Base-by-base conservation (phyloP, 1,140 invertebrate genomes). In the Lepidurus arcticus region DNA sequence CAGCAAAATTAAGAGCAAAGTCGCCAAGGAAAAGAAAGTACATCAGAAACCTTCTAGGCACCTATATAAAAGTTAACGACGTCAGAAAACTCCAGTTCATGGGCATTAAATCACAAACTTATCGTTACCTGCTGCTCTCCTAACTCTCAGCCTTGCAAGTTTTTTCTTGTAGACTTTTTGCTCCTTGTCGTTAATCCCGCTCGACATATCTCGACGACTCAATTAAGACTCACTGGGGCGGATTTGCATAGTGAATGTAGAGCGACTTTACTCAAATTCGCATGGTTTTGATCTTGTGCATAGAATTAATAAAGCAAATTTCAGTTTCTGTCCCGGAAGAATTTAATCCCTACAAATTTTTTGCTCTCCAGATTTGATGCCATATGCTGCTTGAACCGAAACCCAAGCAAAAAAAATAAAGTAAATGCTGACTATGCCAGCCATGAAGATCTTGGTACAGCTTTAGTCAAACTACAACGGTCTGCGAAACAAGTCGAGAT, bases 31-130 rank as follows among this genome's bases (percentile, higher is more conserved):
- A 65, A 65, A 65, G 53, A 65, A 65, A 11, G 53, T 65, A 65
- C 53, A 65, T 13, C 53, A 65, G 53, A 65, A 65, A 65, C 53
- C 53, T 65, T 65, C 53, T 65, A 21, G 53, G 13, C 34, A 65
- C 53, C 53, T n/a, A 65, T 65, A 65, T 65, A 65, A 65, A 65
- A 65, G 53, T 65, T 65, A 65, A 65, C 53, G 53, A 65, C 53
- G 13, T 65, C 9, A 65, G 53, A 13, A 34, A 65, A 65, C 53
- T 65, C 53, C 13, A 65, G 16, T 65, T 65, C 53, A 65, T 65
- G 53, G 21, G 16, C 53, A 13, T 65, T 65, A 65, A 21, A 65
- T 65, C 53, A 65, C 53, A 65, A 65, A 65, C 53, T 16, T 65
- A 65, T 65, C 53, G 13, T 21, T 21, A 6, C 21, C 9, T 9